phyloP scores from a whole-genome alignment of 2,888 invertebrate genomes.

The Xylota segnis region DNA sequence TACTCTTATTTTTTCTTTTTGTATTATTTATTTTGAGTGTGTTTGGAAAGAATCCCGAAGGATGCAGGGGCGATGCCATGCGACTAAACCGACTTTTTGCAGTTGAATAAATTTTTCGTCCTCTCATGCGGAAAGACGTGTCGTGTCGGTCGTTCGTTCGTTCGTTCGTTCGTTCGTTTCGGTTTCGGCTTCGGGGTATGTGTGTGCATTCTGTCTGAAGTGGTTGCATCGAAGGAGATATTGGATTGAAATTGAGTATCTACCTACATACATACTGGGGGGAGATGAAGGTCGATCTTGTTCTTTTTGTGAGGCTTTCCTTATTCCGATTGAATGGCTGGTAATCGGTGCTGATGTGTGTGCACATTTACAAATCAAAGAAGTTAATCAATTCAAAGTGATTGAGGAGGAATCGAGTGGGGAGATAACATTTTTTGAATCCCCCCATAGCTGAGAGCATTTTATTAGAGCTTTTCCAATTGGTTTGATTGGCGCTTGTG shows the following conservation, averaged over 20 bases:
- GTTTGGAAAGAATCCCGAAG: slow-evolving; percentile 61
- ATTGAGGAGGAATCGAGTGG: slow-evolving; percentile 15
- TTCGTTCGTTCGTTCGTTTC: no score
- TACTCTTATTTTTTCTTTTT: neutral
- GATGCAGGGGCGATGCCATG: slow-evolving; percentile 46
- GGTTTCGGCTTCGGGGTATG: neutral
- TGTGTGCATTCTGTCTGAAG: slow-evolving; percentile 57
- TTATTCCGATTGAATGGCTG: slow-evolving; percentile 39
- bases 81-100: slow-evolving; percentile 74
- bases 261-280: no score
- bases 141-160: no score
- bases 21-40: slow-evolving; percentile 22
- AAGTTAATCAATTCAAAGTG: slow-evolving; percentile 42
- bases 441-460: neutral
- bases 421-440: neutral
- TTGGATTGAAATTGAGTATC: slow-evolving; percentile 51
- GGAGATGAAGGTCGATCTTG: slow-evolving; percentile 26
- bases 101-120: slow-evolving; percentile 71
- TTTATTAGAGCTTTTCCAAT: neutral
- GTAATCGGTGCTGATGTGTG: slow-evolving; percentile 40
- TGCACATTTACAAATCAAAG: slow-evolving; percentile 51
- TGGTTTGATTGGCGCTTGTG: neutral
- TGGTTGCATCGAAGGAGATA: slow-evolving; percentile 39
- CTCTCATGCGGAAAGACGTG: slow-evolving; percentile 64
- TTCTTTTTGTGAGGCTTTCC: slow-evolving; percentile 30